Base-by-base conservation (phyloP, 2,888 invertebrate genomes). In the Chrysolina americana region DNA sequence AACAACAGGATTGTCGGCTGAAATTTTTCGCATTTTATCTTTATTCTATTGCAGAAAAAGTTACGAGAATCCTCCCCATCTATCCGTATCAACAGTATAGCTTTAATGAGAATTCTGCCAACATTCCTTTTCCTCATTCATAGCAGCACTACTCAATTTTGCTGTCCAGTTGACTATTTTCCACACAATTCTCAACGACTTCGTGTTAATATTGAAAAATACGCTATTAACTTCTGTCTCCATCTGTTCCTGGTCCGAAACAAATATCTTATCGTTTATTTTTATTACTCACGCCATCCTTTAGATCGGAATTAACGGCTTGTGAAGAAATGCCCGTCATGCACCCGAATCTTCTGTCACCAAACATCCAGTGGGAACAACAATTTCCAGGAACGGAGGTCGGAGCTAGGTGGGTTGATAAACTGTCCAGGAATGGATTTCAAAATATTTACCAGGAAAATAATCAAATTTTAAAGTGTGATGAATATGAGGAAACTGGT, bases 141-240 rank as follows among this genome's bases (percentile, higher is more conserved):
- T 8, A 36, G 36, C 8, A 36, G 8, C 8, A 4, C 36, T 36
- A 36, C 36, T 8, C 36, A 36, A 8, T 36, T 66, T 71, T 66
- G 62, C 68, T 63, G 72, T 50, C 64, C 41, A 13, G 41, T 23
- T 23, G 66, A 72, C 64, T 72, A 72, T 73, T 65, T 73, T 73
- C 69, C 69, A 69, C 66, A 64, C 69, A 69, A 73, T 73, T 59
- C 65, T 62, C 65, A 68, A 69, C 69, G 41, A 59, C 65, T 73
- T 63, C 73, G 11, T 48, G 50, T 19, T 53, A 53, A 53, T 53
- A 21, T 53, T 53, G 53, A 53, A 53, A 53, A 53, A 53, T 53
- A 53, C 53, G 53, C 53, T 53, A 53, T 53, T 53, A 21, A 4
- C 53, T 53, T 53, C 53, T 53, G 53, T 53, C 53, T 53, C 53